These are phyloP conservation scores for Spongilla lacustris DNA, from an alignment of 37 sponge, comb jelly and placozoan genomes.

Conservation along the genomic window DNA sequence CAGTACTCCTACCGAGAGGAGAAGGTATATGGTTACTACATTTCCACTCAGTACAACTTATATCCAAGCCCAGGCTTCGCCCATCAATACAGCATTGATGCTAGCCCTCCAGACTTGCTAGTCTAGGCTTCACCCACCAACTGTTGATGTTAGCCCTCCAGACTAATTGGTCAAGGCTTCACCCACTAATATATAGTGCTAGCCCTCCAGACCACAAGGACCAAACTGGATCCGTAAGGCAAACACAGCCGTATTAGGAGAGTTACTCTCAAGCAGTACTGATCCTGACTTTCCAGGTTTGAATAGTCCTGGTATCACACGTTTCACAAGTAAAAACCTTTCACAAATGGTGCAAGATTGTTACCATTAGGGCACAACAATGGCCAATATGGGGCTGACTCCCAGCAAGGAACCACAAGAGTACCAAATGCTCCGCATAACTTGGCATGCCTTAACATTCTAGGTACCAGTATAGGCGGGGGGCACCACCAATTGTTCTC, in stretches of 20 bases:
- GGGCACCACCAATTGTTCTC: slow-evolving; percentile 47
- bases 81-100: too few relatives aligned
- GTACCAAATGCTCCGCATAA: slow-evolving; percentile 37
- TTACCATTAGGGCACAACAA: slow-evolving; percentile 11
- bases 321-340: too few relatives aligned
- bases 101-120: too few relatives aligned
- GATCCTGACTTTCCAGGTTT: neutral
- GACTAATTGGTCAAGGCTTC: too few relatives aligned
- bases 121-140: too few relatives aligned
- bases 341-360: slow-evolving; percentile 17
- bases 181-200: too few relatives aligned
- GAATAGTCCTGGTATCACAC: neutral
- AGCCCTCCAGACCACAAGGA: too few relatives aligned
- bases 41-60: too few relatives aligned
- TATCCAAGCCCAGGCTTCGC: too few relatives aligned
- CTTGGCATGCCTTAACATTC: slow-evolving; percentile 26
- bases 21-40: neutral
- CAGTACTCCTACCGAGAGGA: neutral
- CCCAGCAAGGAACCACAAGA: slow-evolving; percentile 31
- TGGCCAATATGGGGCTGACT: slow-evolving; percentile 48
- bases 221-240: slow-evolving; percentile 7
- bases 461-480: slow-evolving; percentile 10
- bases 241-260: neutral
- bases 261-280: too few relatives aligned
- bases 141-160: too few relatives aligned